Evolutionary conservation across 2,113 vertebrate species (phyloP), one percentile per base, ranked within the genome.

Genomic region (Hippocampus abdominalis): DNA sequence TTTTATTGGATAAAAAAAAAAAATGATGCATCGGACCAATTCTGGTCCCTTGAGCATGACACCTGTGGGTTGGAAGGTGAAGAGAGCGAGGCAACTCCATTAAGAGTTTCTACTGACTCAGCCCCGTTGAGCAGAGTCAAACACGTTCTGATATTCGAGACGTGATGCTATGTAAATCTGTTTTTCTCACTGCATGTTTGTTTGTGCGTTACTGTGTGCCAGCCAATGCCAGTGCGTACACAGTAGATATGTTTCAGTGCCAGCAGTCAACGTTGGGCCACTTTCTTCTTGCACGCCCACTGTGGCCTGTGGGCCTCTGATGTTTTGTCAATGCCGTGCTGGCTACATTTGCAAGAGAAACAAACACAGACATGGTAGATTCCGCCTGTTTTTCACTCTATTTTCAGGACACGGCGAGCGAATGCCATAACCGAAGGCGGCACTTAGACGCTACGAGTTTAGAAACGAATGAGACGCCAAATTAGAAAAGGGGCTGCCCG

Each of bases 71-170:
- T 42, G 39, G 77, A 81, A 81, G 79, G 79, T 78, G 78, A 67
- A 10, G 18, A 70, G 79, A 80, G 27, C 27, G 3, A 60, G 81
- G 68, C 64, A 79, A 75, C 81, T 86, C 69, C 81, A 83, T 86
- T 88, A 83, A 83, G 79, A 81, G 72, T 66, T 77, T 84, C 81
- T 80, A 65, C 72, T 68, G n/a, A n/a, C n/a, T n/a, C n/a, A n/a
- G n/a, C n/a, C n/a, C n/a, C n/a, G n/a, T 76, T 86, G 78, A 87
- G 74, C 77, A 57, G 81, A 91, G 90, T 92, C 85, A 90, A 89
- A 88, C 87, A 89, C 83, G 87, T 86, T 75, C 62, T 71, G 80
- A 86, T 84, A 78, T 87, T 88, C 90, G 86, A 75, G 85, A 81
- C 87, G 71, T 66, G 78, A 85, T 80, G 73, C 79, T 80, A 81